These are phyloP conservation scores for Styela plicata DNA, from an alignment of 23 tunicate genomes.

Conservation along the genomic window DNA sequence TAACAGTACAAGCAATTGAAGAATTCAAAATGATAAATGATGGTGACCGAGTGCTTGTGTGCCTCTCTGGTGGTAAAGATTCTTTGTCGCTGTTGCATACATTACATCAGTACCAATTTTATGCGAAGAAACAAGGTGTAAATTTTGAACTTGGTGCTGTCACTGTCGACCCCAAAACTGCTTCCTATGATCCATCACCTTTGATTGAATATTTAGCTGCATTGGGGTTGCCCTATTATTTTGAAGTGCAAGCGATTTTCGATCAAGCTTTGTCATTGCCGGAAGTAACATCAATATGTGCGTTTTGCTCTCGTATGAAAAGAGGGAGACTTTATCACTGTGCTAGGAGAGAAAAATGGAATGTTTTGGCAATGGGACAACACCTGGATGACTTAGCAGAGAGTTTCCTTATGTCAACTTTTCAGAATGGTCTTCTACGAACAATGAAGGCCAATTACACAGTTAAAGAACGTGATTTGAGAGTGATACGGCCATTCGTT, in stretches of 20 bases:
- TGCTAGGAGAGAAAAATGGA: slow-evolving; percentile 91
- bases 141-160: slow-evolving; percentile 94
- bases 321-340: slow-evolving; percentile 87
- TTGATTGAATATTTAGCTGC: slow-evolving; percentile 73
- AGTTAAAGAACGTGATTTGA: slow-evolving; percentile 85
- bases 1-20: slow-evolving; percentile 75
- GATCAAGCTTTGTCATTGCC: slow-evolving; percentile 66
- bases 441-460: slow-evolving; percentile 97
- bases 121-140: slow-evolving; percentile 50
- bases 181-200: slow-evolving; percentile 97
- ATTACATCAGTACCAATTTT: slow-evolving; percentile 74
- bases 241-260: slow-evolving; percentile 81
- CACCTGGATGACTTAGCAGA: slow-evolving; percentile 98
- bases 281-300: slow-evolving; percentile 84
- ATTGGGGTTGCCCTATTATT: slow-evolving; percentile 75
- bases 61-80: slow-evolving; percentile 98
- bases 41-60: slow-evolving; percentile 86
- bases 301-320: slow-evolving; percentile 97
- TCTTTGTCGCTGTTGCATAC: slow-evolving; percentile 77
- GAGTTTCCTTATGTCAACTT: slow-evolving; percentile 92
- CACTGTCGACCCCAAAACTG: slow-evolving; percentile 96
- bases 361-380: slow-evolving; percentile 98
- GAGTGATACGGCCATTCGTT: slow-evolving; percentile 95
- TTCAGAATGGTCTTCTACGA: slow-evolving; percentile 86
- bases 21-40: slow-evolving; percentile 84